Base-by-base conservation (phyloP, 2,888 invertebrate genomes). In the Pocota personata region DNA sequence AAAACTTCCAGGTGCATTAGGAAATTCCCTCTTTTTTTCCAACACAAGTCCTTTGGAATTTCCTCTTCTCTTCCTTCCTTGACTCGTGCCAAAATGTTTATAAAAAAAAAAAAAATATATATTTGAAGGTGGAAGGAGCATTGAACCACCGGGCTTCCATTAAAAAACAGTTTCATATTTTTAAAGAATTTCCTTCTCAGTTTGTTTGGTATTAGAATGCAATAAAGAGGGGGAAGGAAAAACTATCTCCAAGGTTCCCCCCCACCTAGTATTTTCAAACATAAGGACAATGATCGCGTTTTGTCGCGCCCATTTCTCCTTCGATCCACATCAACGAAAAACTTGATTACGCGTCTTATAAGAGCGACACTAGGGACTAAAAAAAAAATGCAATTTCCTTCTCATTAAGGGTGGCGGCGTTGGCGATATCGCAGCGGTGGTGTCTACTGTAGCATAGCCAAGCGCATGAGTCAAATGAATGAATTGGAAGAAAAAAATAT, bases 1-100 rank as follows among this genome's bases (percentile, higher is more conserved):
- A 80, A 80, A 80, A 75, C 24, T 58, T 79, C 84, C 84, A 84
- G 84, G 84, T 84, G 84, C 80, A 50, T 58, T 46, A 84, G 84
- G 50, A 79, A 84, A 80, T 76, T 79, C 69, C 67, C 67, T 69
- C 62, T 35, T 75, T 67, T 62, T 12, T 40, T 27, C 35, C 19
- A 12, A 12, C n/a, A 43, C 24, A 55, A 37, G 57, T 71, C 50
- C 12, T 75, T 24, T 16, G 24, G 58, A 72, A 71, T 48, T 32
- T 21, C 12, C 16, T 14, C 16, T 8, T 57, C n/a, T 14, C 21
- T 16, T 57, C 57, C 32, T 43, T 72, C 52, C 21, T 27, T 76
- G 79, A 80, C 84, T 84, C 84, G 84, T 84, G 84, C 84, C 84
- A 84, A 84, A 84, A 62, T 50, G 64, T 43, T 75, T 8, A 19